Evolutionary conservation across 2,888 invertebrate genomes (phyloP), one percentile per base, ranked within the genome.

Genomic region (Branchipolynoe longqiensis): DNA sequence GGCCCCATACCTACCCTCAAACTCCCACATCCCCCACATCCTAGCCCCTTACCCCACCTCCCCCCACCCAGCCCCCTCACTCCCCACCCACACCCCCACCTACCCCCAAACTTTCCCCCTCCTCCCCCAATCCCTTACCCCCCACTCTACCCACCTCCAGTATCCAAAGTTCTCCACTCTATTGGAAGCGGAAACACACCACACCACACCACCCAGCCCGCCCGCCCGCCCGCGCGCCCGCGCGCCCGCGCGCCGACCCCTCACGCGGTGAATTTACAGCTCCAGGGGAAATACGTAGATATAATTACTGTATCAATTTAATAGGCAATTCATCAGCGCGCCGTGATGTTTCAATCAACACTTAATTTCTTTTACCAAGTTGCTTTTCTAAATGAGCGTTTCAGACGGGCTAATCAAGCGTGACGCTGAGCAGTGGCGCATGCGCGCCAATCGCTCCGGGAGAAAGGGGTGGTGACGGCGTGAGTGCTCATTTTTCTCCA

Each of bases 241-340:
- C 31, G 18, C 64, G 18, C 64, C 64, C 64, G 31, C 18, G 18
- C 18, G 18, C n/a, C 64, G 31, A 25, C n/a, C 64, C 3, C 31
- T 2, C n/a, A 25, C 31, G 64, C n/a, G 56, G n/a, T n/a, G 12
- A 62, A 83, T 38, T 83, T 62, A 38, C 25, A 31, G 83, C 4
- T 56, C 59, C 38, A 54, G 58, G 81, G n/a, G 83, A 83, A 83
- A 83, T 48, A 83, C 83, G 83, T 62, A 83, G 64, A 83, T 83
- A 83, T 83, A 83, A 83, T 83, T 83, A 83, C 83, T 62, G 83
- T 83, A 83, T 83, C 83, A 83, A 62, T 83, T 83, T 83, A 83
- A 83, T 83, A 28, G 83, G 83, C 36, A 40, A 83, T 83, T 83
- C 41, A 83, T 83, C 83, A 83, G 58, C 38, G 33, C 64, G 36